Base-by-base conservation (phyloP, 1,140 invertebrate species). In the Halyomorpha halys region DNA sequence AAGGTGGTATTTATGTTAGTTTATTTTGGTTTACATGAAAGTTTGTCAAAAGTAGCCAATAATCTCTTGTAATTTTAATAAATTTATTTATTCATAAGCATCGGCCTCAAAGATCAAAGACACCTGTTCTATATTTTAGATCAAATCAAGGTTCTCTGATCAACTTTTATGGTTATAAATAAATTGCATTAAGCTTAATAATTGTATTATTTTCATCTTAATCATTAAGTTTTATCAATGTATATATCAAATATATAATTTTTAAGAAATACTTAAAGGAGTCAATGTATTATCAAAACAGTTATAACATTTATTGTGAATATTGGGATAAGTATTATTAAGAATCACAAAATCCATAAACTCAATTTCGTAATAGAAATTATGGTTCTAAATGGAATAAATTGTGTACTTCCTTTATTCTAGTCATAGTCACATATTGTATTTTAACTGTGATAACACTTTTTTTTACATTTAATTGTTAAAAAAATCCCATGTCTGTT, bases 401-500 rank as follows among this genome's bases (percentile, higher is more conserved):
- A 49, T 49, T 49, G n/a, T 21, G 21, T 49, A 49, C n/a, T 21
- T 49, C 47, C 21, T 49, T 49, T 18, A 11, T 8, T 49, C 47
- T 49, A 49, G 47, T 49, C 47, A 49, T 49, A 49, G 47, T 49
- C 14, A 49, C 47, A 49, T 49, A 49, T 49, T 39, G 47, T 49
- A 49, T 21, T 49, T 49, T 49, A 49, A 49, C 47, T 49, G 47
- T 49, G 47, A 49, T 49, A 49, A 49, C 47, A 49, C 34, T 6
- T 49, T 49, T 49, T 49, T 49, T 49, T 49, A 49, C 47, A 49
- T n/a, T 49, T 49, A 49, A 18, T 49, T 49, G 21, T 18, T 49
- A 49, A 49, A 18, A 49, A 18, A 49, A 49, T 49, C 21, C n/a
- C 21, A 49, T 19, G 3, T 21, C n/a, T 49, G 11, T 19, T 49